Evolutionary conservation across 2,888 invertebrate genomes (phyloP), one percentile per base, ranked within the genome.

Genomic region (Aplocera efformata): DNA sequence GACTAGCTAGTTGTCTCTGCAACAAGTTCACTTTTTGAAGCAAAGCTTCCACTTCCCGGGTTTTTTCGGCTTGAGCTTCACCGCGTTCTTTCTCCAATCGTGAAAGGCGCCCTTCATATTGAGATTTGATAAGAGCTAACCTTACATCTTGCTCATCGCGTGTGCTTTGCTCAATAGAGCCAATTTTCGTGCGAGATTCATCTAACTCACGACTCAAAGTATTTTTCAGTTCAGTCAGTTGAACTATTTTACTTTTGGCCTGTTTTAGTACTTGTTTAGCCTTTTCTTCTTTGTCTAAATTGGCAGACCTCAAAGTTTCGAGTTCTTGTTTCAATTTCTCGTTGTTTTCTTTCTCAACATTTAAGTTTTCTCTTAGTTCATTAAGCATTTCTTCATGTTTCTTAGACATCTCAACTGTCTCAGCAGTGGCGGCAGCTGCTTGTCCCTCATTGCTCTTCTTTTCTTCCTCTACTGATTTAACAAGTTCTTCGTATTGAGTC

Each of bases 401-500:
- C 81, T 62, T 93, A 82, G 58, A 90, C 13, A 63, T 72, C 54
- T 90, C 90, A 1, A 78, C 72, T 21, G 80, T 63, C 28, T 81
- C 82, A 11, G 76, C 79, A 31, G 79, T 79, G 8, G 86, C 82
- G 21, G 88, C 89, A 13, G 89, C 89, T 1, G 78, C 77, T 52
- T 91, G 90, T 1, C 79, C 90, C 57, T 90, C 92, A 36, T 75
- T 76, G 52, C 86, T 90, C 50, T 89, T 89, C 59, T 91, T 91
- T 30, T 91, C 90, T 57, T 91, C 91, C 51, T 93, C 92, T 10
- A 90, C 80, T 8, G 91, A 89, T 68, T 93, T 94, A 0, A 90
- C 86, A 10, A 94, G 84, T 56, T 96, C 96, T 67, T 94, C 94
- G 69, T 91, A 96, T 56, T 94, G 94, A 6, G 92, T 93, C 76